Conservation (phyloP, 2,888 invertebrate genomes). For the Plebejus anna region DNA sequence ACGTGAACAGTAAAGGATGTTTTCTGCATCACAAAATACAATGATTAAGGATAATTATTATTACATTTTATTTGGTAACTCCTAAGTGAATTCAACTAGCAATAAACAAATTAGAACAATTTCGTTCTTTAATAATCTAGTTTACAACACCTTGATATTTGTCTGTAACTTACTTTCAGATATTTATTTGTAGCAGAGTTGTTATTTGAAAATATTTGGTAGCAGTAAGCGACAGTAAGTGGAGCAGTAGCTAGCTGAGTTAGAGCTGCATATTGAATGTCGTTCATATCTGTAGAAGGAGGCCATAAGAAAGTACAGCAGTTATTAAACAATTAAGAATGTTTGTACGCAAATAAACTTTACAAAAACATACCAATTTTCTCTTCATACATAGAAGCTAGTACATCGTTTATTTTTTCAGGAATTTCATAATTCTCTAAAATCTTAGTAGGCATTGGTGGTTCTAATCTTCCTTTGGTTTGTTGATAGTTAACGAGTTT, state of each 20-base stretch:
- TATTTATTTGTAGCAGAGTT: conserved; percentile 47
- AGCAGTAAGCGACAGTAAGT: conserved; percentile 80
- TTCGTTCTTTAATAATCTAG: not conserved
- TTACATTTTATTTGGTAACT: not conserved
- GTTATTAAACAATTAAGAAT: not conserved
- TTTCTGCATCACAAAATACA: conserved; percentile 45
- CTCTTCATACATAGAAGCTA: conserved; percentile 69
- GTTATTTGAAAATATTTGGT: conserved; percentile 60
- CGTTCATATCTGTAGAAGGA: conserved; percentile 65
- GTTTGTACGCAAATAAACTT: not conserved
- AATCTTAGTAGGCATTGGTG: conserved; percentile 77
- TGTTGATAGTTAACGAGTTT: conserved; percentile 81
- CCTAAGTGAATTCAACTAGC: not conserved
- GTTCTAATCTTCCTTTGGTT: conserved; percentile 78
- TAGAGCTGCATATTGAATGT: conserved; percentile 81
- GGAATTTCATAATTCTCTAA: conserved; percentile 54
- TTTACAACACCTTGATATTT: not conserved
- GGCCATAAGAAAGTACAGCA: not conserved
- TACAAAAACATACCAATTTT: conserved; percentile 57
- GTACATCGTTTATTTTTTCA: conserved; percentile 68
- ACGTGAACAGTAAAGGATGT: conserved; percentile 70
- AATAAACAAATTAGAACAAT: not conserved
- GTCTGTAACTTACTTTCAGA: conserved; percentile 48
- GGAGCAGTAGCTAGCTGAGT: conserved; percentile 84
- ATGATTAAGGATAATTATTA: not conserved